Evolutionary conservation across 2,113 vertebrate genomes (phyloP), one percentile per base, ranked within the genome.

Genomic region (Etia nguti): DNA sequence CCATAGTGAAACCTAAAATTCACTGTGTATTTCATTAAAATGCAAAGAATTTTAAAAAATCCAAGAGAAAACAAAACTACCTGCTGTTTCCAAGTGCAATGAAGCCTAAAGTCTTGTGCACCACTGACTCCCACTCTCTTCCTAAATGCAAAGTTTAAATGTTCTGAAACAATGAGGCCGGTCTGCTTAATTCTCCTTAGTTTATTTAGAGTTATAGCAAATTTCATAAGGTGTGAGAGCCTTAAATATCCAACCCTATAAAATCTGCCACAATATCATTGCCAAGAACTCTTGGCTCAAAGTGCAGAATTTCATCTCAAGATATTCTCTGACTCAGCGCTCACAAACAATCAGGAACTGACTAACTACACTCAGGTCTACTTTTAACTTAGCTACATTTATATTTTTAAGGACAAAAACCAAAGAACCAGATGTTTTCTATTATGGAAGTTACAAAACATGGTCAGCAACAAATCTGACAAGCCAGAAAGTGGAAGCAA

Each of bases 91-190:
- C 29, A 86, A 50, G 77, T 36, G 57, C 81, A 82, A 2, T 24
- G 68, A 79, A 88, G 80, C 68, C 24, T 83, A 77, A 4, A 81
- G 54, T 43, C 26, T 41, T 81, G 60, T 8, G 16, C 75, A 68
- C 18, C 50, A 54, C 46, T 3, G 3, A 82, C 83, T 89, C 91
- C 83, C 83, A 91, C 88, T 77, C 86, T 80, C 81, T 84, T 91
- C 77, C 59, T 91, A 48, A 88, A 90, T 88, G 88, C 79, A 92
- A 88, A 91, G 60, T 43, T 34, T 29, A 48, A 83, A 86, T 54
- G 85, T 87, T 79, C 46, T 56, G 65, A 92, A 84, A 88, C 83
- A 86, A 56, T 79, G 43, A 38, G n/a, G 26, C 68, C n/a, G 8
- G 54, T 54, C 55, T 59, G 24, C 10, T 81, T 24, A 50, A 15